These are phyloP conservation scores for Thoracochromis brauschi DNA, from an alignment of 2,113 vertebrate species.

Conservation along the genomic window DNA sequence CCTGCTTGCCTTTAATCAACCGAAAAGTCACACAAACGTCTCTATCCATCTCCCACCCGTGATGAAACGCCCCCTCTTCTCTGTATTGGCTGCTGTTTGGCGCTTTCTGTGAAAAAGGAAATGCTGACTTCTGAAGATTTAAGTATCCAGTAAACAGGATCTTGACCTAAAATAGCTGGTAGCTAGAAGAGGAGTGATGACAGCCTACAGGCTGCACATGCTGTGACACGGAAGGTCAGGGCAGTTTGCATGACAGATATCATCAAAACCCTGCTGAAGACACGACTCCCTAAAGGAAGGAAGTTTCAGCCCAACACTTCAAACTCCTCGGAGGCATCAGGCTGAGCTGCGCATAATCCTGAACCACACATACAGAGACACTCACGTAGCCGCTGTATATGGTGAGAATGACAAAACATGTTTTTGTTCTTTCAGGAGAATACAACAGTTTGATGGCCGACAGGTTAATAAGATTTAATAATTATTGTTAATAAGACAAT, in stretches of 20 bases:
- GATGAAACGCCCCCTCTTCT: not conserved
- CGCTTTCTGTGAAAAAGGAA: slow-evolving; percentile 36
- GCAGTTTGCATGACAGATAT: slow-evolving; percentile 28
- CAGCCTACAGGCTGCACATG: not conserved
- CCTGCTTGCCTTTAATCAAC: slow-evolving; percentile 46
- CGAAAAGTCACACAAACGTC: slow-evolving; percentile 16
- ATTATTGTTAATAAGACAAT: not conserved
- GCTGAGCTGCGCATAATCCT: not conserved
- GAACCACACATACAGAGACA: not conserved
- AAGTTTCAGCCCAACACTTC: slow-evolving; percentile 24
- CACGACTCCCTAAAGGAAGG: slow-evolving; percentile 39
- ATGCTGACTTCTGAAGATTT: slow-evolving; percentile 43
- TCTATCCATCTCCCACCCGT: not conserved
- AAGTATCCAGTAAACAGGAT: slow-evolving; percentile 51
- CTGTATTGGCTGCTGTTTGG: not conserved
- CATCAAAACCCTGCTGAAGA: slow-evolving; percentile 10
- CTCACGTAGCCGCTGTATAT: not conserved
- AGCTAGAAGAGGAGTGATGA: slow-evolving; percentile 7
- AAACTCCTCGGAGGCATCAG: not conserved
- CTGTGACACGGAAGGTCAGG: slow-evolving; percentile 9
- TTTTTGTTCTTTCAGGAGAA: not conserved
- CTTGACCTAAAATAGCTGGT: slow-evolving; percentile 39
- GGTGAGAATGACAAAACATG: not conserved
- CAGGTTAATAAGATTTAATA: not conserved
- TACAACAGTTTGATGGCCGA: not conserved